Evolutionary conservation across 1,140 invertebrate genomes (phyloP), one percentile per base, ranked within the genome.

Genomic region (Drosophila baimaii): DNA sequence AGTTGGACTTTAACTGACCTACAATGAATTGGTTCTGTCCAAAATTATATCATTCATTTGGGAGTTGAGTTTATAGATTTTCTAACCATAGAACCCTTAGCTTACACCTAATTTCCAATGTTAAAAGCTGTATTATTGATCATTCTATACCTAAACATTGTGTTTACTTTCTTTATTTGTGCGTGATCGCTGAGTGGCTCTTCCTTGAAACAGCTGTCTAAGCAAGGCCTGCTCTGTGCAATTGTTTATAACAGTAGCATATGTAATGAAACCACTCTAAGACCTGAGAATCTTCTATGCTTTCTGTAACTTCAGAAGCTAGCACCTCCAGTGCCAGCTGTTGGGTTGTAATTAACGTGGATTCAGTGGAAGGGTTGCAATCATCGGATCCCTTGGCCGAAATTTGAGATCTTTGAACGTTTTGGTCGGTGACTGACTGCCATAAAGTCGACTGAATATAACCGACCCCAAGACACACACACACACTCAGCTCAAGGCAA

Each of bases 401-500:
- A 85, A 86, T 86, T 86, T 78, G 81, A 85, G 78, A 69, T 69
- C 46, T 64, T 15, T 43, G 35, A 9, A 27, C 21, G 31, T 61
- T 58, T 29, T 65, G 46, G 21, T 47, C 23, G 39, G 23, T 58
- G 46, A 62, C 13, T 66, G 52, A 68, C 63, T 76, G 77, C 65
- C 76, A 68, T 79, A 68, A 83, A 69, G 71, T 73, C 70, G 66
- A 76, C 15, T 9, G 47, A 66, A 69, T 81, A 75, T n/a, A 47
- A 52, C 19, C 47, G 47, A 51, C 47, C 25, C 44, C 17, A 29
- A 47, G 49, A 46, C 46, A 39, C 61, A 72, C 43, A 55, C 33
- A 39, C 44, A 46, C 52, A 19, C 35, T 17, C n/a, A 25, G 25
- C 46, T 21, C 27, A 69, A 35, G 51, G 51, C 21, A 31, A 19